Evolutionary conservation across 30 jellyfish, hydroid and myxozoan species (phyloP).

Genomic region (Aurelia aurita complex sp. Pacific): DNA sequence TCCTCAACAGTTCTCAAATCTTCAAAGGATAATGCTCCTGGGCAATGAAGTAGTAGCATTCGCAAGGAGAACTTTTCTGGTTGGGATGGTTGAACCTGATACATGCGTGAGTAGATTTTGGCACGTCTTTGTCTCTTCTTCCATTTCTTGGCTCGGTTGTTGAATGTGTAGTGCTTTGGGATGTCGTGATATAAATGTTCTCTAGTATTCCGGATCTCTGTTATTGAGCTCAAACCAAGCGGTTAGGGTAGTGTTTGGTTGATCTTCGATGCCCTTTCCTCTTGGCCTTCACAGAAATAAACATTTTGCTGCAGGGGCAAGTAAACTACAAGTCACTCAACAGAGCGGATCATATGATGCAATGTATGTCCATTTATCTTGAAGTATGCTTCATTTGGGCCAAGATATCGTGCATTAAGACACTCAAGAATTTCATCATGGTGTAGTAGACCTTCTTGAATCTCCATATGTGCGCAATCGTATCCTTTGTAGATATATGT

Average conservation of each 20-base stretch:
- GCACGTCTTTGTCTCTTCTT: not conserved
- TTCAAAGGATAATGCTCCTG: not conserved
- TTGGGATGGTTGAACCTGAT: not conserved
- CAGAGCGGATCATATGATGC: not conserved
- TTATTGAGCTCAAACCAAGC: constrained; percentile 53
- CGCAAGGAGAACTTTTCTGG: not conserved
- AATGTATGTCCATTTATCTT: not conserved
- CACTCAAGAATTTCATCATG: no score
- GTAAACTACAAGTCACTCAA: constrained; percentile 58
- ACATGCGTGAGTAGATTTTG: not conserved
- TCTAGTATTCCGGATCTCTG: not conserved
- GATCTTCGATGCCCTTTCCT: constrained; percentile 30
- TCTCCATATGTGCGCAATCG: constrained; percentile 38
- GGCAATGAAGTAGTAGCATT: not conserved
- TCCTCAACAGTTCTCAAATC: not conserved
- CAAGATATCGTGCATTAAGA: constrained; percentile 23
- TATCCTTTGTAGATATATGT: no score
- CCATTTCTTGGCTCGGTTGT: not conserved
- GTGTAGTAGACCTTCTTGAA: not conserved
- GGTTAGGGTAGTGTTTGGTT: constrained; percentile 44
- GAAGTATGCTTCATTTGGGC: constrained; percentile 36
- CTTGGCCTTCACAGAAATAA: constrained; percentile 68
- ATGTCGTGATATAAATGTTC: not conserved
- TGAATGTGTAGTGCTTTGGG: constrained; percentile 43
- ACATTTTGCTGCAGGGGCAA: constrained; percentile 58